phyloP scores from a whole-genome alignment of 2,797 vertebrate genomes.

The Galago senegalensis region DNA sequence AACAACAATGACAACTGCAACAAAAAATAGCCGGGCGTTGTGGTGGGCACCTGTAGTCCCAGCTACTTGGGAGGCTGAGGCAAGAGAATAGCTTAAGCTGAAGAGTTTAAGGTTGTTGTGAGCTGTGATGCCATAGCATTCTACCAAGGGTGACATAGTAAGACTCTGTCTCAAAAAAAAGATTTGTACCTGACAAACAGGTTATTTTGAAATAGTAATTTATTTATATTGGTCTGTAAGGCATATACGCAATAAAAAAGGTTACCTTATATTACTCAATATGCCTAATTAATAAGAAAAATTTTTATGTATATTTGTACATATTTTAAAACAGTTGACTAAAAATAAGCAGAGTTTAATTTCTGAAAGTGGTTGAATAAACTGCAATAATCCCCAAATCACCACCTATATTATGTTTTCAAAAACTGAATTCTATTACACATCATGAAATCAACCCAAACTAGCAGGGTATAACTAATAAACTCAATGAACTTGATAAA shows the following conservation, averaged over 20 bases:
- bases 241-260: not conserved
- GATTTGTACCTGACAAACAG: not conserved
- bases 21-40: too few species aligned
- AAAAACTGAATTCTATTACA: slow-evolving; percentile 13
- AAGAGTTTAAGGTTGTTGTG: too few species aligned
- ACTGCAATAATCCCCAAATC: not conserved
- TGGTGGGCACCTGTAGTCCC: too few species aligned
- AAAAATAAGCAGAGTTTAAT: not conserved
- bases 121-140: too few species aligned
- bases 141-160: too few species aligned
- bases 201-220: not conserved
- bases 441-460: slow-evolving; percentile 40
- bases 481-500: slow-evolving; percentile 25
- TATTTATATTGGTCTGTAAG: not conserved
- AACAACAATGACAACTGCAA: too few species aligned
- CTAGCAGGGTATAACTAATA: not conserved
- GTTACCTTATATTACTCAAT: not conserved
- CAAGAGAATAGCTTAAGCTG: too few species aligned
- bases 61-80: too few species aligned
- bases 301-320: not conserved
- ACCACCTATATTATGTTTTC: not conserved
- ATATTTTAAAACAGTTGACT: not conserved
- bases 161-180: not conserved
- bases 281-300: not conserved
- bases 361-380: not conserved